Evolutionary conservation across 2,888 invertebrate genomes (phyloP).

Genomic region (Notocelia uddmanniana): DNA sequence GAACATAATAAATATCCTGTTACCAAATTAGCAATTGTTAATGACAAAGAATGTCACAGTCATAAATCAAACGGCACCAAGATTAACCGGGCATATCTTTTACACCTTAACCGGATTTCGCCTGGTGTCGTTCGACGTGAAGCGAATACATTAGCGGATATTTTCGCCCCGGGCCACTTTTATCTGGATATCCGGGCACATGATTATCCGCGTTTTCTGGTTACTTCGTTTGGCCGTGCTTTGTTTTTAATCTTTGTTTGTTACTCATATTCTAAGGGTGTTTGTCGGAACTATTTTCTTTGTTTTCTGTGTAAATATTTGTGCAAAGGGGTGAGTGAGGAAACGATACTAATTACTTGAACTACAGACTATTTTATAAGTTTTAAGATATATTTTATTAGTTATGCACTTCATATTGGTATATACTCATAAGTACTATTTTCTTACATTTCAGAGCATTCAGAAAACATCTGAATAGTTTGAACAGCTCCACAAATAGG

Average conservation of each 20-base stretch:
- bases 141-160: slow-evolving; percentile 76
- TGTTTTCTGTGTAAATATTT: slow-evolving; percentile 15
- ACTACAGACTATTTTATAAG: too few species aligned
- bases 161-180: slow-evolving; percentile 59
- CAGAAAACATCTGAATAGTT: too few species aligned
- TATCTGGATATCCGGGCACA: slow-evolving; percentile 68
- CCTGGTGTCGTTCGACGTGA: slow-evolving; percentile 77
- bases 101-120: slow-evolving; percentile 78
- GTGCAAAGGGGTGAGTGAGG: neutral
- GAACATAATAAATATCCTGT: neutral
- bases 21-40: slow-evolving; percentile 52
- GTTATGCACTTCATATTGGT: too few species aligned
- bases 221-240: slow-evolving; percentile 50
- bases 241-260: slow-evolving; percentile 46
- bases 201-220: slow-evolving; percentile 66
- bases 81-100: slow-evolving; percentile 80
- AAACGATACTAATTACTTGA: slow-evolving; percentile 2
- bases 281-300: slow-evolving; percentile 29
- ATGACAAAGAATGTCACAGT: slow-evolving; percentile 64
- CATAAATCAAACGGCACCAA: slow-evolving; percentile 75
- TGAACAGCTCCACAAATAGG: too few species aligned
- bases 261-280: slow-evolving; percentile 36
- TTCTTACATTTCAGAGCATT: too few species aligned
- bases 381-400: too few species aligned
- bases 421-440: too few species aligned